Evolutionary conservation across 2,888 invertebrate genomes (phyloP).

Genomic region (Dichetophora obliterata): DNA sequence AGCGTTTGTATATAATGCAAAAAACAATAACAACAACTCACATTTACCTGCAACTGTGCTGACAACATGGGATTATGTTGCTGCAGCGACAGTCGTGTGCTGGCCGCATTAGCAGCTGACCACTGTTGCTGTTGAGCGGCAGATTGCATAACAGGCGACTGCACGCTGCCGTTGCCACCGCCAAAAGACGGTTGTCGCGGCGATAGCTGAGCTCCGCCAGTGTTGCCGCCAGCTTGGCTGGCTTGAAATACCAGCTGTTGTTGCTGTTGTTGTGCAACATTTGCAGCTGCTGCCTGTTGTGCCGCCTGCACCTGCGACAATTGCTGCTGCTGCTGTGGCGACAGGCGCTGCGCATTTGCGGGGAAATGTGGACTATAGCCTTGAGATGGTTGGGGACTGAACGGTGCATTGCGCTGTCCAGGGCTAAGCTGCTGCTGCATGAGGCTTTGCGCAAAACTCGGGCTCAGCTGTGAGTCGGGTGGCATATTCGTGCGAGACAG

Average conservation of each 20-base stretch:
- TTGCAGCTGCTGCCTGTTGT: constrained; percentile 53
- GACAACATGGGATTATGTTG: constrained; percentile 92
- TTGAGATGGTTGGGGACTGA: constrained; percentile 68
- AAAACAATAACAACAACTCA: constrained; percentile 8
- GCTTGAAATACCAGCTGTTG: constrained; percentile 55
- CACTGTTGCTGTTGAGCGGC: constrained; percentile 47
- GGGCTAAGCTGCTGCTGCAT: constrained; percentile 70
- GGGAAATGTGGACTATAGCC: constrained; percentile 66
- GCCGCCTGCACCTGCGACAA: constrained; percentile 47
- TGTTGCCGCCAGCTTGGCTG: constrained; percentile 48
- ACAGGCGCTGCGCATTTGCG: constrained; percentile 66
- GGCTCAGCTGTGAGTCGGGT: constrained; percentile 76
- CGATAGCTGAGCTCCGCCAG: constrained; percentile 66
- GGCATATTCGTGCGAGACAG: constrained; percentile 79
- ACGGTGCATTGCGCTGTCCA: constrained; percentile 68
- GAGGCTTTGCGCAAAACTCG: constrained; percentile 72
- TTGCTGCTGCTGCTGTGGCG: constrained; percentile 67
- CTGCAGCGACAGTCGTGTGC: constrained; percentile 73
- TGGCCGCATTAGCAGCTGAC: constrained; percentile 48
- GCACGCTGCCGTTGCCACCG: constrained; percentile 57
- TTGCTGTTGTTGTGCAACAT: constrained; percentile 58
- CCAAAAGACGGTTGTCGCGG: constrained; percentile 65
- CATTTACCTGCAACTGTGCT: constrained; percentile 83
- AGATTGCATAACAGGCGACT: constrained; percentile 66
- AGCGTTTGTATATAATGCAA: neutral